These are phyloP conservation scores for Stenopsyche tienmushanensis DNA, from an alignment of 1,140 invertebrate genomes.

Conservation along the genomic window DNA sequence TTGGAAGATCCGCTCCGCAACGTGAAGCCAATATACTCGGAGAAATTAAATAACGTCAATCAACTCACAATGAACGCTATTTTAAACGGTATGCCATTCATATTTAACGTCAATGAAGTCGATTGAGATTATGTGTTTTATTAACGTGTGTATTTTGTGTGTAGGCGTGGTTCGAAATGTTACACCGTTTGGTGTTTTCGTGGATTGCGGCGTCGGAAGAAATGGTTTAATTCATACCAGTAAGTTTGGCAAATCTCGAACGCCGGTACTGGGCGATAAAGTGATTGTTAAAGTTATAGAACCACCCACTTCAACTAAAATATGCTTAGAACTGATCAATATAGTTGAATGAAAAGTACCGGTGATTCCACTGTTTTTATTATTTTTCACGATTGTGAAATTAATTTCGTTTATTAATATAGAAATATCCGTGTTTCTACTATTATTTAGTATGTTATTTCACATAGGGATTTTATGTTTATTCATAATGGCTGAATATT, in stretches of 20 bases:
- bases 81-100: slow-evolving; percentile 46
- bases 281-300: slow-evolving; percentile 55
- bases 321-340: not conserved
- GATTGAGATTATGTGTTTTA: not conserved
- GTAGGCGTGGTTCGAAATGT: slow-evolving; percentile 77
- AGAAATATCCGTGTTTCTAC: no score
- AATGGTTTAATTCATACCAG: slow-evolving; percentile 75
- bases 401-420: no score
- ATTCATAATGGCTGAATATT: no score
- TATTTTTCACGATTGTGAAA: no score
- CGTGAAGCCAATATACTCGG: slow-evolving; percentile 53
- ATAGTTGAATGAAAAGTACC: no score
- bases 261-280: slow-evolving; percentile 68
- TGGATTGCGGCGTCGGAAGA: slow-evolving; percentile 81
- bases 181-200: slow-evolving; percentile 87
- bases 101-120: not conserved
- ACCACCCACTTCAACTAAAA: slow-evolving; percentile 45
- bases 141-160: slow-evolving; percentile 51
- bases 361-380: no score
- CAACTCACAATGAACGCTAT: slow-evolving; percentile 49
- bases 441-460: no score
- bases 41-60: slow-evolving; percentile 47
- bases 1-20: slow-evolving; percentile 53
- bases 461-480: no score
- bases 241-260: slow-evolving; percentile 58